Conservation (phyloP, 1,140 invertebrate genomes). For the Drosophila melanica region DNA sequence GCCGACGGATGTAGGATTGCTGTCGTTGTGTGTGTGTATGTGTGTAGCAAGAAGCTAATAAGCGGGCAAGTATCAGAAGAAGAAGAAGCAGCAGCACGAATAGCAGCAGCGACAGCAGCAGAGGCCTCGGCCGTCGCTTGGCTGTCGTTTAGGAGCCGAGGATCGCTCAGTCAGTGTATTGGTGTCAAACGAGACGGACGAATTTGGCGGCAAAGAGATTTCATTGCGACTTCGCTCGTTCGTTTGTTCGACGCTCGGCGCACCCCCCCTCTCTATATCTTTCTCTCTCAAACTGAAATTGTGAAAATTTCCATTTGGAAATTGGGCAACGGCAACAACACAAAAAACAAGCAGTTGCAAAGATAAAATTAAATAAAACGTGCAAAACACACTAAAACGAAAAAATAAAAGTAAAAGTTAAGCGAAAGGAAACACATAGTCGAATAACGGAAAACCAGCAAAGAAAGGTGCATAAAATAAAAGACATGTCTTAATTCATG, state of each 20-base stretch:
- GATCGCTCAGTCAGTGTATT: slow-evolving; percentile 74
- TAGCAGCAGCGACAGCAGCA: slow-evolving; percentile 28
- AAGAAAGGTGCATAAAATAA: slow-evolving; percentile 50
- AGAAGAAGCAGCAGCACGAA: slow-evolving; percentile 41
- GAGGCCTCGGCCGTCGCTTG: slow-evolving; percentile 52
- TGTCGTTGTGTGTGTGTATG: slow-evolving; percentile 31
- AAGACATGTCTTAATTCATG: neutral
- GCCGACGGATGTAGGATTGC: slow-evolving; percentile 76
- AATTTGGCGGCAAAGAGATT: slow-evolving; percentile 72
- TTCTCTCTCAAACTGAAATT: slow-evolving; percentile 50
- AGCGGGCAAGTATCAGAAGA: slow-evolving; percentile 54
- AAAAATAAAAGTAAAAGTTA: slow-evolving; percentile 27
- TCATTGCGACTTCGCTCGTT: slow-evolving; percentile 53
- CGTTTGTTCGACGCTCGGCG: slow-evolving; percentile 43
- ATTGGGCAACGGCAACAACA: slow-evolving; percentile 49
- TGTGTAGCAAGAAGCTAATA: slow-evolving; percentile 55
- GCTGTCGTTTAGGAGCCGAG: slow-evolving; percentile 72
- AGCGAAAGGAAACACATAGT: slow-evolving; percentile 45
- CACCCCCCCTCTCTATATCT: slow-evolving; percentile 33
- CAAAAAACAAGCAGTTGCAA: slow-evolving; percentile 54
- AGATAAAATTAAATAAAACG: slow-evolving; percentile 33
- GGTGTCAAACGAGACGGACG: slow-evolving; percentile 77
- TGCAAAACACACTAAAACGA: slow-evolving; percentile 19
- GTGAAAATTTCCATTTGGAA: slow-evolving; percentile 79
- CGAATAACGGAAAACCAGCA: slow-evolving; percentile 4